A percentile compares a stretch with the other conserved stretches of the same genome.
Conservation (phyloP, 2,797 vertebrate species). For the Leptoclinus maculatus region DNA sequence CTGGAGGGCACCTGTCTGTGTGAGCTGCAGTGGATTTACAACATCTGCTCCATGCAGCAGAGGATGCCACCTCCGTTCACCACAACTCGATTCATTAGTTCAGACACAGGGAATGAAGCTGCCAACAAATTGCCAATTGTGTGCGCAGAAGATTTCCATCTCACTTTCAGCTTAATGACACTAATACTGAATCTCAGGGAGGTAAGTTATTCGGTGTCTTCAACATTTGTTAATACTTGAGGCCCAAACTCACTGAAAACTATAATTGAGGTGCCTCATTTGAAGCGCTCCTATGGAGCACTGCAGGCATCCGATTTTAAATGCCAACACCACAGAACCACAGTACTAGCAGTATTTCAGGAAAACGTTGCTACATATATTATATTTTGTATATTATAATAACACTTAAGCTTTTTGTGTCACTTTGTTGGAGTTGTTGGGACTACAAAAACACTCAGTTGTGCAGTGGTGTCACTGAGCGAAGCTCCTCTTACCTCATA, state of each 20-base stretch:
- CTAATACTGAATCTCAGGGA: neutral
- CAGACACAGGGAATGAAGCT: constrained; percentile 37
- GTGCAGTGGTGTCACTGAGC: neutral
- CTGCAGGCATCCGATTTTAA: neutral
- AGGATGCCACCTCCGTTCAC: constrained; percentile 66
- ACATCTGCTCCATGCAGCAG: constrained; percentile 78
- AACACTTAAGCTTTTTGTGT: neutral
- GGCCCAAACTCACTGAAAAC: neutral
- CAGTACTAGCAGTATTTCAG: neutral
- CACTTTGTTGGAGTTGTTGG: neutral
- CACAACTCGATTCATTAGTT: constrained; percentile 71
- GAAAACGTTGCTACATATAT: neutral
- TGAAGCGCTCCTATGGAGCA: neutral
- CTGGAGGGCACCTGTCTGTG: constrained; percentile 83
- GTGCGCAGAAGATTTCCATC: constrained; percentile 28
- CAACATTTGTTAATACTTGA: neutral
- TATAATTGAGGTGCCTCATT: neutral
- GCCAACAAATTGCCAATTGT: constrained; percentile 48
- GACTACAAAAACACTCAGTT: no score
- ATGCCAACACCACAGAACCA: neutral
- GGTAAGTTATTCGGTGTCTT: constrained; percentile 8
- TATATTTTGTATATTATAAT: neutral
- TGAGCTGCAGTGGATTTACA: constrained; percentile 80
- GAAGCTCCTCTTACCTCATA: neutral
- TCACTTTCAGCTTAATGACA: constrained; percentile 21